Evolutionary conservation across 2,888 invertebrate species (phyloP).

Genomic region (Drosophila kokeensis): DNA sequence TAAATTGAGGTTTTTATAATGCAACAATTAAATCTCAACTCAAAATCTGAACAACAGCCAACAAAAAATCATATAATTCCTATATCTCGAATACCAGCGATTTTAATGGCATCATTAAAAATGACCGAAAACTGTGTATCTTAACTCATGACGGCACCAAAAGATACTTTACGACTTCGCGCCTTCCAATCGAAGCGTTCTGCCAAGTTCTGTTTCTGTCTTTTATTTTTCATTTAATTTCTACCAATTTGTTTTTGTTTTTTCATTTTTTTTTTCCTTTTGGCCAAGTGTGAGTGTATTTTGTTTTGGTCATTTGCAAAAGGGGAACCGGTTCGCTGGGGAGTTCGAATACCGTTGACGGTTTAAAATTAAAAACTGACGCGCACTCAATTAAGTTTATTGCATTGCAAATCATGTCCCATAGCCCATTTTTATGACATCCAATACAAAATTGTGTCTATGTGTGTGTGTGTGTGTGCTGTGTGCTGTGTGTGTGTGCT

Average conservation of each 20-base stretch:
- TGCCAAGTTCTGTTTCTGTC: constrained; percentile 26
- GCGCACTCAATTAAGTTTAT: constrained; percentile 81
- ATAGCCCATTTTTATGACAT: constrained; percentile 77
- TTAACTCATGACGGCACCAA: constrained; percentile 69
- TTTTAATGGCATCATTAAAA: constrained; percentile 72
- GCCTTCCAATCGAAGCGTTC: constrained; percentile 53
- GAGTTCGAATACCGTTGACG: constrained; percentile 36
- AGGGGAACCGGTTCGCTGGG: constrained; percentile 54
- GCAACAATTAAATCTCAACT: constrained; percentile 57
- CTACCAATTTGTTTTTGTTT: constrained; percentile 26
- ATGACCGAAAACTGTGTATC: constrained; percentile 41
- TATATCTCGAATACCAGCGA: constrained; percentile 34
- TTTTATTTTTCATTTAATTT: constrained; percentile 22
- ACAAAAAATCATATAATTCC: constrained; percentile 2
- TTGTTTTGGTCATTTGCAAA: constrained; percentile 24
- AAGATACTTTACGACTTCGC: constrained; percentile 68
- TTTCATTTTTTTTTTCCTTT: constrained; percentile 20
- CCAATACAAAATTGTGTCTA: constrained; percentile 43
- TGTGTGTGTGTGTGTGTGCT: constrained; percentile 2
- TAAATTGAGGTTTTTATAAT: constrained; percentile 57
- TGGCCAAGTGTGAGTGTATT: background rate
- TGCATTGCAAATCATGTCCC: constrained; percentile 77
- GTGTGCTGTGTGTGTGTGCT: background rate
- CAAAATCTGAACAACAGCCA: constrained; percentile 46
- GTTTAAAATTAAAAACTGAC: constrained; percentile 79